Base-by-base conservation (phyloP, 2,797 vertebrate species). In the Melanogrammus aeglefinus region DNA sequence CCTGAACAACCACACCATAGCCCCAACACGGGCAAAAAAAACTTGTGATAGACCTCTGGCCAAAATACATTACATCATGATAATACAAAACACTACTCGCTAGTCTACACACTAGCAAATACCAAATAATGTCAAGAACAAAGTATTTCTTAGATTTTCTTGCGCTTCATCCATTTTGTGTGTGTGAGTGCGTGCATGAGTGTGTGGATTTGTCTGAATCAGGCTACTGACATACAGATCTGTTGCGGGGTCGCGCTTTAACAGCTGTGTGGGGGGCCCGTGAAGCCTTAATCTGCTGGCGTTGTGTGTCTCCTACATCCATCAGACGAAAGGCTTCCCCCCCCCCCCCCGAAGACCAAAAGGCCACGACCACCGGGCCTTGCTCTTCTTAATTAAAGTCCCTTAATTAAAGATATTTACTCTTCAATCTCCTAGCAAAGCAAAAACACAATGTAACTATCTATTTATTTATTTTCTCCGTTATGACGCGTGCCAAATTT, bases 1-100 rank as follows among this genome's bases (percentile, higher is more conserved):
- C 88, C 88, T 85, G 86, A 82, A 89, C 86, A 88, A 88, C 86
- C 85, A 82, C 87, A 87, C 83, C 79, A 86, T 83, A 74, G 76
- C 79, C 75, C 77, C 85, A 77, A 75, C 79, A 76, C 73, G 75
- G 76, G 41, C 72, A 83, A 29, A 83, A 78, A 78, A 39, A 39
- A 79, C 73, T 82, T 83, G 82, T 44, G 76, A 24, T 33, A 80
- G 47, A 47, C 29, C 5, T n/a, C 5, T 85, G 78, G 33, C 78
- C 73, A 44, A 44, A 44, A 3, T 44, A 44, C 41, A 44, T 12
- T 44, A 44, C 13, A 44, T 44, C 41, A 12, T 3, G 41, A 44
- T 44, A 44, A 44, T 44, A 44, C 41, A 16, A 16, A 44, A 16
- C 41, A 44, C 41, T 44, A 14, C 41, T 16, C 10, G 3, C 41